A percentile compares a stretch with the other conserved stretches of the same genome.
Conservation (phyloP, 2,888 invertebrate genomes). For the Dascillus cervinus region DNA sequence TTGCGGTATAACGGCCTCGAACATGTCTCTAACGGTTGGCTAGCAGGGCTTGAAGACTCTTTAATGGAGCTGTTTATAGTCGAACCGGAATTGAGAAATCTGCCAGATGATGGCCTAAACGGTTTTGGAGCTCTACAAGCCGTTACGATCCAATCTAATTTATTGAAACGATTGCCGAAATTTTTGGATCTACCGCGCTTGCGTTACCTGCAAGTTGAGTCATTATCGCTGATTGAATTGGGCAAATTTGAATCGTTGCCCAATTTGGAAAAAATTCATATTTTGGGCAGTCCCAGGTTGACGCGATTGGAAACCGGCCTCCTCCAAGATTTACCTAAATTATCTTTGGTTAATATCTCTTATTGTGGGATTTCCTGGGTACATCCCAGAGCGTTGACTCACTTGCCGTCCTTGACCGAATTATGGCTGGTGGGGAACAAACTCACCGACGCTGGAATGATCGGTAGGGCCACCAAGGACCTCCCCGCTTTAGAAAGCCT, state of each 20-base stretch:
- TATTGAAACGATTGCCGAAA: slow-evolving; percentile 65
- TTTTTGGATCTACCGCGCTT: slow-evolving; percentile 64
- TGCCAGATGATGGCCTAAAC: slow-evolving; percentile 71
- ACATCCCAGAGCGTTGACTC: slow-evolving; percentile 66
- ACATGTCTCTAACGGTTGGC: slow-evolving; percentile 72
- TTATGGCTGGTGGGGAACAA: slow-evolving; percentile 64
- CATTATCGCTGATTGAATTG: slow-evolving; percentile 56
- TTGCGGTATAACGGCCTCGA: slow-evolving; percentile 76
- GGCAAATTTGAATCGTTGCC: slow-evolving; percentile 65
- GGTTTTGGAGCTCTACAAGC: slow-evolving; percentile 72
- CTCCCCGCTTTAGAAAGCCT: slow-evolving; percentile 63
- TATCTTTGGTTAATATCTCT: slow-evolving; percentile 66
- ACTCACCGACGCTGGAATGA: slow-evolving; percentile 71
- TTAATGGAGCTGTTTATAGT: slow-evolving; percentile 79
- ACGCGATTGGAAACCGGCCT: slow-evolving; percentile 64
- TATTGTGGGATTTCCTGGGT: slow-evolving; percentile 69
- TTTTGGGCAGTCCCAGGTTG: slow-evolving; percentile 61
- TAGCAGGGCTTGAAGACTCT: slow-evolving; percentile 67
- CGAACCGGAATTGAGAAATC: slow-evolving; percentile 69
- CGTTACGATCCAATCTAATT: slow-evolving; percentile 71
- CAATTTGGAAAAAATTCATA: slow-evolving; percentile 64
- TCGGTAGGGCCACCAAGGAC: slow-evolving; percentile 70
- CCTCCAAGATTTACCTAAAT: slow-evolving; percentile 53
- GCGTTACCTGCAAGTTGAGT: slow-evolving; percentile 67
- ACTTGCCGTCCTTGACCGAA: slow-evolving; percentile 60